Percentiles rank a stretch among this genome's conserved stretches.
Conservation (phyloP, 2,113 vertebrate species). For the Octodon degus region DNA sequence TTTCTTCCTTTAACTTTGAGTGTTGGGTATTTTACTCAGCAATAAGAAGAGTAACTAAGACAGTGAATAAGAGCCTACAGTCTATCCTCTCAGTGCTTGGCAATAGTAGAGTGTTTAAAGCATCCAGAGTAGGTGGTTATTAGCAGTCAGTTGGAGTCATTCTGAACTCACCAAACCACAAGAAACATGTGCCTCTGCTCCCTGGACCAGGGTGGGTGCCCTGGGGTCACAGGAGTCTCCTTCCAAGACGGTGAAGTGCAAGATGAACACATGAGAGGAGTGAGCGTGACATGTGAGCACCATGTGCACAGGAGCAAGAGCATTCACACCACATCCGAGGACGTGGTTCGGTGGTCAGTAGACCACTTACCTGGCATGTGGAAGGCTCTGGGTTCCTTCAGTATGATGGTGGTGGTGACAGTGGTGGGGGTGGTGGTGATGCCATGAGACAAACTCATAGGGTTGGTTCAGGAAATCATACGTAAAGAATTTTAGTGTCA, state of each 20-base stretch:
- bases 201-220: accelerated
- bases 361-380: not conserved
- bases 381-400: not conserved
- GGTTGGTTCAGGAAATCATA: not conserved
- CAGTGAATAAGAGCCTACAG: not conserved
- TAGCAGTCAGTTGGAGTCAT: not conserved
- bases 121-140: not conserved
- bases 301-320: not conserved
- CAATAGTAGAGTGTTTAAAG: not conserved
- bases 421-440: not conserved
- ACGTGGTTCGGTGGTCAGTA: not conserved
- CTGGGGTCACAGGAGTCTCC: not conserved
- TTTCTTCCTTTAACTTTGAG: not conserved
- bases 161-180: not conserved
- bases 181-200: not conserved
- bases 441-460: not conserved
- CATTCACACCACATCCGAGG: not conserved
- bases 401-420: not conserved
- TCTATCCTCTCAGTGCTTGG: not conserved
- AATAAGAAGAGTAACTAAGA: not conserved
- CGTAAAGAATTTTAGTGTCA: not conserved
- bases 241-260: not conserved
- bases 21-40: not conserved
- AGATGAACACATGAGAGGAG: not conserved
- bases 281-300: not conserved